Evolutionary conservation across 1,140 invertebrate species (phyloP).

Genomic region (Magallana gigas): DNA sequence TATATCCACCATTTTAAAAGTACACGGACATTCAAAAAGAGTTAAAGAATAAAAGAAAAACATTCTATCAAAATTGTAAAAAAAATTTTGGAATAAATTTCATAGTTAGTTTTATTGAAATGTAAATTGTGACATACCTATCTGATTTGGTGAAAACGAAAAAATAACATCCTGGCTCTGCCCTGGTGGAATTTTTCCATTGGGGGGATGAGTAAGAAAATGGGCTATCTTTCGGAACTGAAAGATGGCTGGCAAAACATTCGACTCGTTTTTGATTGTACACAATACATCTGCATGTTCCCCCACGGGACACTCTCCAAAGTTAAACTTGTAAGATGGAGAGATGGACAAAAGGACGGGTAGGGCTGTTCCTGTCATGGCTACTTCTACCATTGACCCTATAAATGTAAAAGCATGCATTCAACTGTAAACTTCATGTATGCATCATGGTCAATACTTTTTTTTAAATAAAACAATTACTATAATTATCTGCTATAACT

Average conservation of each 20-base stretch:
- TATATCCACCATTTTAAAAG: neutral
- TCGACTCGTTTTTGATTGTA: constrained; percentile 75
- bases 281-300: constrained; percentile 75
- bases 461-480: no score
- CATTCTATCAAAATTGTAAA: no score
- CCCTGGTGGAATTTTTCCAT: constrained; percentile 75
- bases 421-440: no score
- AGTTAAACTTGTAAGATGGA: constrained; percentile 74
- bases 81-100: no score
- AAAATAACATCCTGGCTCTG: constrained; percentile 76
- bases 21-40: no score
- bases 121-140: constrained; percentile 63
- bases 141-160: constrained; percentile 78
- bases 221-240: constrained; percentile 78
- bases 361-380: constrained; percentile 78
- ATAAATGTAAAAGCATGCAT: neutral
- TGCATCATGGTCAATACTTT: no score
- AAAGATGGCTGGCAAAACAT: constrained; percentile 71
- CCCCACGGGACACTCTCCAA: constrained; percentile 76
- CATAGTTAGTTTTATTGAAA: no score
- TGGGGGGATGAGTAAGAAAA: constrained; percentile 74
- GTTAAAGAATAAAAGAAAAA: no score
- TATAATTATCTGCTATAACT: no score
- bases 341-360: constrained; percentile 75
- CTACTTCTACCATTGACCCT: constrained; percentile 73